phyloP scores from a whole-genome alignment of 1,140 invertebrate species.

The Metaphire vulgaris region DNA sequence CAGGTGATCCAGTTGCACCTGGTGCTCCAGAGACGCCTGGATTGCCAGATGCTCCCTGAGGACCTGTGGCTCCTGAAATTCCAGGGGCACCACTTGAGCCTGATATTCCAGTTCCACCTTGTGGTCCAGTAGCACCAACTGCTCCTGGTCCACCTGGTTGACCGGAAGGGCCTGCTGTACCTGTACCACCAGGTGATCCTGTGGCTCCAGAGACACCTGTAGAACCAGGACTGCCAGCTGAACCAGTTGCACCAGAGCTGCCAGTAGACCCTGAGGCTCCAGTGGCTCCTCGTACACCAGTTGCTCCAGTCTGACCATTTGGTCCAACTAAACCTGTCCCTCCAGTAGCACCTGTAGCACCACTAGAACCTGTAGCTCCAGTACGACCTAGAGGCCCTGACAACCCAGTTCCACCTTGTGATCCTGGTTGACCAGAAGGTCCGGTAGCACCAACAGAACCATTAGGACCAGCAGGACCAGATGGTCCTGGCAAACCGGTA shows the following conservation, averaged over 20 bases:
- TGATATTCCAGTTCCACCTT: constrained; percentile 12
- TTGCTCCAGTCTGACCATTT: not conserved
- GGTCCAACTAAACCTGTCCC: not conserved
- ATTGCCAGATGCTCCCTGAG: not conserved
- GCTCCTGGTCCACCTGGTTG: constrained; percentile 11
- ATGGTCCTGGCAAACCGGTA: not conserved
- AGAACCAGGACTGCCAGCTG: constrained; percentile 1
- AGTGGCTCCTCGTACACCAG: not conserved
- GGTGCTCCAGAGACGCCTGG: too few species aligned
- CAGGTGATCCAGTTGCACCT: too few species aligned
- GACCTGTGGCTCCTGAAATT: constrained; percentile 13
- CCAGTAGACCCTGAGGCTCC: constrained; percentile 9
- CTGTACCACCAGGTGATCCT: constrained; percentile 17
- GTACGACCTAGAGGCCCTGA: not conserved
- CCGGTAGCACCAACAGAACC: not conserved
- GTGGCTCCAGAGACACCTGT: constrained; percentile 8
- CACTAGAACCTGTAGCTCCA: constrained; percentile 7
- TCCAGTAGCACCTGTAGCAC: constrained; percentile 19
- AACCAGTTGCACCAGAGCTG: constrained; percentile 7
- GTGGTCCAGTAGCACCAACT: constrained; percentile 11
- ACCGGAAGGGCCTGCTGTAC: constrained; percentile 16
- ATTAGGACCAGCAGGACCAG: constrained; percentile 2
- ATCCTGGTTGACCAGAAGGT: constrained; percentile 1
- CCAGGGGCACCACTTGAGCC: not conserved
- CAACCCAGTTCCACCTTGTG: not conserved